Evolutionary conservation across 1,140 invertebrate species (phyloP), one percentile per base, ranked within the genome.

Genomic region (Cydia pomonella): DNA sequence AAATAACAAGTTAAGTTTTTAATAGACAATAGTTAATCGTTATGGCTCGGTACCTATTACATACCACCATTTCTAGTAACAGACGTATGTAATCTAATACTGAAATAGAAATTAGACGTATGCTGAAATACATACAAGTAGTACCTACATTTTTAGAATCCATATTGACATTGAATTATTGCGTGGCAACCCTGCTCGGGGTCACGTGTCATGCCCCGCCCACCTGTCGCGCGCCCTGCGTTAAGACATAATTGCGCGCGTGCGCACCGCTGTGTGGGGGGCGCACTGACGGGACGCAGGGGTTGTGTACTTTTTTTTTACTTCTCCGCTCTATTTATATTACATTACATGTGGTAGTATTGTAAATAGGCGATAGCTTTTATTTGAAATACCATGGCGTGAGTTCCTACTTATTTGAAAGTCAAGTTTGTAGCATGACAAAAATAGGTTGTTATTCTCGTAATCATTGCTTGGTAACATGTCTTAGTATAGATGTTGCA

Each of bases 191-290:
- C 87, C 83, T 84, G 75, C 23, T n/a, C 62, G 33, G 53, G 79
- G 83, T 82, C 83, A 73, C 71, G 77, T 82, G 86, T 87, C 85
- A 87, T 27, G 86, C 84, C 84, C 82, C 89, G 82, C 89, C 89
- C 87, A 89, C 89, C 87, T 91, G 89, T 89, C 87, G 85, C 82
- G 79, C 75, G 83, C 81, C 76, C 77, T 82, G 71, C 84, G 84
- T 86, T 89, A 87, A 86, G 83, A 84, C 85, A 79, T 88, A 85
- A 88, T 84, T 80, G 82, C 80, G 80, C 80, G 84, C 83, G 77
- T 78, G 78, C 75, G 75, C 80, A 82, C 80, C 76, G 76, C 73
- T 38, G 59, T 69, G 29, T 33, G 64, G 84, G 83, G 80, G 84
- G 80, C 64, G 80, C 79, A 75, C 41, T n/a, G 72, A 59, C 72